phyloP scores from a whole-genome alignment of 2,113 vertebrate species.

The Carassius gibelio region DNA sequence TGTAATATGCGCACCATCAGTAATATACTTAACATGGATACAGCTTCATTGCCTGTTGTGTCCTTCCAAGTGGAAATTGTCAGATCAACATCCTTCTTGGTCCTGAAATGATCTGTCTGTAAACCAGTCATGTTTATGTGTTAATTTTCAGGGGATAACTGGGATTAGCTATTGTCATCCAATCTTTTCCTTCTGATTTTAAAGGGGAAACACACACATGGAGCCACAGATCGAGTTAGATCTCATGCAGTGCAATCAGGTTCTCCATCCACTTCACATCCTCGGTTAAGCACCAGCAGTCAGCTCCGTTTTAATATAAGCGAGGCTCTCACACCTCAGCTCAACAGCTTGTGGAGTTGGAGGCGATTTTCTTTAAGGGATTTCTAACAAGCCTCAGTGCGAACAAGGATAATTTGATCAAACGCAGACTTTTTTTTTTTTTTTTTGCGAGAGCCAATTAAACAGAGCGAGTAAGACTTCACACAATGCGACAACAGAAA shows the following conservation, averaged over 20 bases:
- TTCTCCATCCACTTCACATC: background rate
- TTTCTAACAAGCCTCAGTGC: slow-evolving; percentile 42
- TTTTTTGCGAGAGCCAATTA: slow-evolving; percentile 47
- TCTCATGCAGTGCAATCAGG: background rate
- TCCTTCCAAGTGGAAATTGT: background rate
- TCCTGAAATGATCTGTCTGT: background rate
- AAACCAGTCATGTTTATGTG: background rate
- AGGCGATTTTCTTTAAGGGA: slow-evolving; percentile 38
- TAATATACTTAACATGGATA: background rate
- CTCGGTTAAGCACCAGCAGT: background rate
- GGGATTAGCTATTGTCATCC: background rate
- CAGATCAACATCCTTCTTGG: background rate
- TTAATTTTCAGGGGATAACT: background rate
- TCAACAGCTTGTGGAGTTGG: slow-evolving; percentile 25
- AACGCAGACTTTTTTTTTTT: slow-evolving; percentile 38
- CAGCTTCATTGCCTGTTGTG: background rate
- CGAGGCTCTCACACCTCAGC: slow-evolving; percentile 22
- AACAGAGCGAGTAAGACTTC: slow-evolving; percentile 47
- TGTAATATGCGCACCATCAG: background rate
- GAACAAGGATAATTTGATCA: slow-evolving; percentile 23
- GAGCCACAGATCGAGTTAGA: background rate
- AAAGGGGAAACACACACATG: background rate
- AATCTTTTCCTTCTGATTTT: background rate
- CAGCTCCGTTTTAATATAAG: background rate
- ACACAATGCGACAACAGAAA: slow-evolving; percentile 47